Percentiles rank a stretch among this genome's conserved stretches.
These are phyloP conservation scores for Drosophila teissieri DNA, from an alignment of 1,140 invertebrate species.

Conservation along the genomic window DNA sequence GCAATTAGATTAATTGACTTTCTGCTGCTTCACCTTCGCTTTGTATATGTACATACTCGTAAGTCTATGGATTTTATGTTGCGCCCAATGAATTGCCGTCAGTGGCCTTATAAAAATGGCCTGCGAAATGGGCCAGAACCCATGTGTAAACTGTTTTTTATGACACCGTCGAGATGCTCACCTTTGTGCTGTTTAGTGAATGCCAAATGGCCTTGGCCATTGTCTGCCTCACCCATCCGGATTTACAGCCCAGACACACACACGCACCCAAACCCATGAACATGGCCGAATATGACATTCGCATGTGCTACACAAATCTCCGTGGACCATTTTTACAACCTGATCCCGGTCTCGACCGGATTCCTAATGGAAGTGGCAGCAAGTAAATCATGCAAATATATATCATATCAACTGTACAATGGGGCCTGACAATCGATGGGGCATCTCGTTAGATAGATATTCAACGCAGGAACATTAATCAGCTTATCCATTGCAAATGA, in stretches of 20 bases:
- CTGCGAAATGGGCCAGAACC: conserved; percentile 59
- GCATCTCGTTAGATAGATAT: conserved; percentile 12
- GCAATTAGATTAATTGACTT: conserved; percentile 76
- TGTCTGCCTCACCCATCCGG: conserved; percentile 64
- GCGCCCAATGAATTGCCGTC: conserved; percentile 56
- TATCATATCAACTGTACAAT: conserved; percentile 25
- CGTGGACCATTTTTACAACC: conserved; percentile 43
- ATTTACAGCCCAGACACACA: conserved; percentile 56
- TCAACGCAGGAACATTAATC: conserved; percentile 25
- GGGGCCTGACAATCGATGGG: conserved; percentile 26
- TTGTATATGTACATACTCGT: background rate
- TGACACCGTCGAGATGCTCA: conserved; percentile 53
- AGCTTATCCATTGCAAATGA: conserved; percentile 5
- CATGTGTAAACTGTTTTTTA: conserved; percentile 68
- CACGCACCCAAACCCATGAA: conserved; percentile 3
- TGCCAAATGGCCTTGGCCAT: conserved; percentile 65
- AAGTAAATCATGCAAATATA: conserved; percentile 44
- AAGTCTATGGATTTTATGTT: conserved; percentile 22
- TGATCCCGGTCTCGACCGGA: conserved; percentile 12
- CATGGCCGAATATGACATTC: conserved; percentile 41
- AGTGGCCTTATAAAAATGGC: conserved; percentile 68
- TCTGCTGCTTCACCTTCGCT: conserved; percentile 13
- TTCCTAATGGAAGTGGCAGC: conserved; percentile 17
- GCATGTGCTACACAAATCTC: conserved; percentile 29
- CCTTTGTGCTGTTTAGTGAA: conserved; percentile 52